Evolutionary conservation across 2,888 invertebrate genomes (phyloP).

Genomic region (Xylophagus ater): DNA sequence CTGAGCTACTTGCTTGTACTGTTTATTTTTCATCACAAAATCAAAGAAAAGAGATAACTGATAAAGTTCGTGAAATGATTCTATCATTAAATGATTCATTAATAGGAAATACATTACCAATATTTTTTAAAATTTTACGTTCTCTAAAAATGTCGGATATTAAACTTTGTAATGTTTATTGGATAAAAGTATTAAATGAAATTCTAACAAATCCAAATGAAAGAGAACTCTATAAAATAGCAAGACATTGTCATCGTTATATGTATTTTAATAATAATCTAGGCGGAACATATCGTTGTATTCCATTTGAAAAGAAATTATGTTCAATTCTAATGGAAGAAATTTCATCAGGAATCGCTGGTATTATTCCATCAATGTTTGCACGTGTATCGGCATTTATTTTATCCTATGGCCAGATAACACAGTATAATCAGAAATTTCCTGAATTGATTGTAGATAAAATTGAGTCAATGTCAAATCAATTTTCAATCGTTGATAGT

Average conservation of each 20-base stretch:
- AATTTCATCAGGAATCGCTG: slow-evolving; percentile 30
- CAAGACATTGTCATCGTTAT: slow-evolving; percentile 42
- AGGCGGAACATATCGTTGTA: slow-evolving; percentile 42
- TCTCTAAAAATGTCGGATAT: slow-evolving; percentile 41
- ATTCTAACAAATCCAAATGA: slow-evolving; percentile 27
- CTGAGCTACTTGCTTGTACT: slow-evolving; percentile 38
- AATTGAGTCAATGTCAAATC: slow-evolving; percentile 34
- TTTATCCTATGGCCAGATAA: slow-evolving; percentile 38
- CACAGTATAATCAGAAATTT: slow-evolving; percentile 28
- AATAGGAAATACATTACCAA: slow-evolving; percentile 22
- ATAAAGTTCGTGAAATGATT: slow-evolving; percentile 30
- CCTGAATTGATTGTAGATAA: slow-evolving; percentile 34
- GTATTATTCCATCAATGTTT: slow-evolving; percentile 37
- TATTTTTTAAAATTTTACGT: slow-evolving; percentile 39
- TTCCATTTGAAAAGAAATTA: slow-evolving; percentile 39
- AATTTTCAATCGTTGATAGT: slow-evolving; percentile 38
- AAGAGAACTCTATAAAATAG: slow-evolving; percentile 26
- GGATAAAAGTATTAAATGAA: slow-evolving; percentile 36
- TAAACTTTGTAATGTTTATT: slow-evolving; percentile 39
- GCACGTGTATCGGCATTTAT: slow-evolving; percentile 38
- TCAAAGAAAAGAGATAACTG: slow-evolving; percentile 36
- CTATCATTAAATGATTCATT: background rate
- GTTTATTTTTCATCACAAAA: slow-evolving; percentile 39
- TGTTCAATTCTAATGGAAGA: slow-evolving; percentile 33
- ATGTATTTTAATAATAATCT: slow-evolving; percentile 45